phyloP scores from a whole-genome alignment of 1,140 invertebrate species.

The Paraescarpia echinospica region DNA sequence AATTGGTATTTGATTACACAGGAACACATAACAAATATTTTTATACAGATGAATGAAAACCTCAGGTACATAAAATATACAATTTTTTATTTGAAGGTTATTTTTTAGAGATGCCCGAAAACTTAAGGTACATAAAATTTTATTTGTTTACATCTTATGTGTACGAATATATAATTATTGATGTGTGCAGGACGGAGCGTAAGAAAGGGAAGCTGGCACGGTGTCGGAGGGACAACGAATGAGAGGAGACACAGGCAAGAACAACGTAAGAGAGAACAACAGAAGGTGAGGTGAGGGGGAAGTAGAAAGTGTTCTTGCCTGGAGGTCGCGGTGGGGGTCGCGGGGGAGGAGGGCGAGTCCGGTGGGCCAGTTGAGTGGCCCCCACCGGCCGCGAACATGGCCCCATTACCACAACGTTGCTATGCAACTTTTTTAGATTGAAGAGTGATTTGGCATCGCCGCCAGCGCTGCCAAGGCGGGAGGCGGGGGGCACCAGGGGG shows the following conservation, averaged over 20 bases:
- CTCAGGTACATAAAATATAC: too few species aligned
- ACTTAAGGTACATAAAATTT: too few species aligned
- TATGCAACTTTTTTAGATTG: not conserved
- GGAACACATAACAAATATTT: too few species aligned
- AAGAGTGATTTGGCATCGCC: not conserved
- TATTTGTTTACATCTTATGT: too few species aligned
- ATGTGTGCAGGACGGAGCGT: not conserved
- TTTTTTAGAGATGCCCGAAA: too few species aligned
- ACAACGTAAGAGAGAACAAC: not conserved
- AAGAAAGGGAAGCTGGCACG: not conserved
- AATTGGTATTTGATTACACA: too few species aligned
- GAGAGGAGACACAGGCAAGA: not conserved
- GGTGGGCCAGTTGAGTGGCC: not conserved
- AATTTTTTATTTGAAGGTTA: too few species aligned
- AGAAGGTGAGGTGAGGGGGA: not conserved
- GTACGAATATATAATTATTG: too few species aligned
- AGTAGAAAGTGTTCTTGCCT: not conserved
- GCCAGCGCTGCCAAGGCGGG: not conserved
- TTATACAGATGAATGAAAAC: too few species aligned
- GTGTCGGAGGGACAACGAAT: not conserved
- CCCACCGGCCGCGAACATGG: not conserved
- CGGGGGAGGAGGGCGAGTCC: not conserved
- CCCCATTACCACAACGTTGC: not conserved
- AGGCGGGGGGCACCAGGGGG: constrained; percentile 14
- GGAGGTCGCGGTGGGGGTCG: not conserved